Base-by-base conservation (phyloP, 2,797 vertebrate genomes). In the Intellagama lesueurii region DNA sequence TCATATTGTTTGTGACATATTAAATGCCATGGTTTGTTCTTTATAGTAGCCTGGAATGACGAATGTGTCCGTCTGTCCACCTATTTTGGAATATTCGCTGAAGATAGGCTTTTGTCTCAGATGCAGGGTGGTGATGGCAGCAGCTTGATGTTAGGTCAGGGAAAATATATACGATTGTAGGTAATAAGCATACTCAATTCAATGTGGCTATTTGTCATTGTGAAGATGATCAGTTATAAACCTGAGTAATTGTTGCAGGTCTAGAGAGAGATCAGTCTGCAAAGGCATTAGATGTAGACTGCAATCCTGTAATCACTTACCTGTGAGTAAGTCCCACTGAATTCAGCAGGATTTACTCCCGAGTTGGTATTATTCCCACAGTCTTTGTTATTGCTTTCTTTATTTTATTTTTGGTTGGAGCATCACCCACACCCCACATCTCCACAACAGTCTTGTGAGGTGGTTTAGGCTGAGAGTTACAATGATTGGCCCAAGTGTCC, bases 1-100 rank as follows among this genome's bases (percentile, higher is more conserved):
- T 81, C 60, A 14, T 35, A 72, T 64, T 75, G 66, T 49, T 47
- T 81, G 35, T 64, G 68, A 81, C 28, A 73, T 81, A 75, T 73
- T 64, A 75, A 80, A 70, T 80, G 64, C 14, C 30, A 30, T 73
- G 24, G 78, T 73, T 87, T 82, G 52, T 72, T 73, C 35, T 87
- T 81, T 81, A 82, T n/a, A 72, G 49, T n/a, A 81, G 1, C 8
- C 52, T 69, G 32, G 69, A 73, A 81, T 73, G 86, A 81, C 49
- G 75, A 64, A 87, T 64, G 70, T 7, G 44, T 60, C 35, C 17
- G 9, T 72, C 4, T 11, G 68, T 72, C 86, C 28, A n/a, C 79
- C 60, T 8, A n/a, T 76, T 28, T 56, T 70, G 17, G 49, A 66
- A n/a, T 81, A 56, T 56, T 56, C 52, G 12, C 49, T 64, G 16